Percentiles rank a stretch among this genome's conserved stretches.
phyloP scores from a whole-genome alignment of 2,113 vertebrate species.

The Columba livia region DNA sequence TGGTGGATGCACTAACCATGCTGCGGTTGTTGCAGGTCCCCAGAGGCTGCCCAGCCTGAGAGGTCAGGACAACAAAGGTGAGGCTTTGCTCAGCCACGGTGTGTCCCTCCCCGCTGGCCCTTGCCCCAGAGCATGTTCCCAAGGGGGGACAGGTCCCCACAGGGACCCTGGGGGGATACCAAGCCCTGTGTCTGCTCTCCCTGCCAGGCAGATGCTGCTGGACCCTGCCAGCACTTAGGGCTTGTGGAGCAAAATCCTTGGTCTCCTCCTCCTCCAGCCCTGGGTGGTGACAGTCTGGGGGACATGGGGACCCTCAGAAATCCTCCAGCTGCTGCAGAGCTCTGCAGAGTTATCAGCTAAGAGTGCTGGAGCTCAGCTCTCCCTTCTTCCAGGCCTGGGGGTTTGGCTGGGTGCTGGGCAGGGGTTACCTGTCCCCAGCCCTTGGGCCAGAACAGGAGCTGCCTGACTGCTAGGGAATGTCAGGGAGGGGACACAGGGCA shows the following conservation, averaged over 20 bases:
- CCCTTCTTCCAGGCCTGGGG: not conserved
- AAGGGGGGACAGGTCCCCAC: not conserved
- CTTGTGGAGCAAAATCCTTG: not conserved
- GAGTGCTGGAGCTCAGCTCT: not conserved
- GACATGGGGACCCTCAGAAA: not conserved
- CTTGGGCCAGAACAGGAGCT: not conserved
- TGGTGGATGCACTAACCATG: not conserved
- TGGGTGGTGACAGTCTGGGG: not conserved
- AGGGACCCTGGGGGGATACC: not conserved
- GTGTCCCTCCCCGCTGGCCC: accelerated
- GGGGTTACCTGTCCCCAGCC: not conserved
- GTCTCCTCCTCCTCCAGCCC: not conserved
- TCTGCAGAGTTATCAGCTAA: not conserved
- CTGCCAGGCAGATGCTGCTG: not conserved
- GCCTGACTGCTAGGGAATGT: not conserved
- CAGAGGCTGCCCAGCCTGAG: not conserved
- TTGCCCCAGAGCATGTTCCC: not conserved
- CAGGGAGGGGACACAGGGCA: accelerated
- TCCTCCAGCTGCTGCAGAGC: not conserved
- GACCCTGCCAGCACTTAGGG: not conserved
- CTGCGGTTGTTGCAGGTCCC: not conserved
- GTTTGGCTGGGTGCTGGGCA: not conserved
- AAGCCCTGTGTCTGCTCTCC: not conserved
- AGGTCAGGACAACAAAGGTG: slow-evolving; percentile 45
- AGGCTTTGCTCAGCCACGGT: not conserved